Conservation (phyloP, 2,113 vertebrate genomes). For the Dasyurus viverrinus region DNA sequence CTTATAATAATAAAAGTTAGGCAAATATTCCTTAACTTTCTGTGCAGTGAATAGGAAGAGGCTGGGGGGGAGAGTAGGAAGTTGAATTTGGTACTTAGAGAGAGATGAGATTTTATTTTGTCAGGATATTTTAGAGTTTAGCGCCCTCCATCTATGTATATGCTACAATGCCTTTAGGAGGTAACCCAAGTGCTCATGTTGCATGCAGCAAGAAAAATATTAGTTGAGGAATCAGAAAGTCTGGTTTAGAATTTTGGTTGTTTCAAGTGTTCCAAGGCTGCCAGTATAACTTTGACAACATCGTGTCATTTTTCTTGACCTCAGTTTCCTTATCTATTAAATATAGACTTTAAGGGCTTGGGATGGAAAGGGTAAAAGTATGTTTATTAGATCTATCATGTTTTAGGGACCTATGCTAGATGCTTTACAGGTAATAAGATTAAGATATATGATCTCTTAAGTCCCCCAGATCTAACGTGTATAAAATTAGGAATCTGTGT, state of each 20-base stretch:
- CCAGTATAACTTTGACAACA: not conserved
- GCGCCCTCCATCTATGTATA: not conserved
- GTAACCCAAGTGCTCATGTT: not conserved
- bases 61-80: not conserved
- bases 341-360: not conserved
- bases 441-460: not conserved
- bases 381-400: not conserved
- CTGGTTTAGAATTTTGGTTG: not conserved
- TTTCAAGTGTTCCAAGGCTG: not conserved
- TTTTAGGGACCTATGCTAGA: not conserved
- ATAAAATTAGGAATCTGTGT: not conserved
- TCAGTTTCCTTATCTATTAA: not conserved
- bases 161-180: not conserved
- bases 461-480: not conserved
- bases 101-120: not conserved
- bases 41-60: not conserved
- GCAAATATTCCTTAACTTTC: not conserved
- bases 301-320: not conserved
- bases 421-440: not conserved
- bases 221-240: not conserved
- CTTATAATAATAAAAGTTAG: not conserved
- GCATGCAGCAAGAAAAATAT: not conserved
- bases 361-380: not conserved
- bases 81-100: not conserved
- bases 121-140: not conserved